phyloP scores from a whole-genome alignment of 2,888 invertebrate species.

The Drosophila niveifrons region DNA sequence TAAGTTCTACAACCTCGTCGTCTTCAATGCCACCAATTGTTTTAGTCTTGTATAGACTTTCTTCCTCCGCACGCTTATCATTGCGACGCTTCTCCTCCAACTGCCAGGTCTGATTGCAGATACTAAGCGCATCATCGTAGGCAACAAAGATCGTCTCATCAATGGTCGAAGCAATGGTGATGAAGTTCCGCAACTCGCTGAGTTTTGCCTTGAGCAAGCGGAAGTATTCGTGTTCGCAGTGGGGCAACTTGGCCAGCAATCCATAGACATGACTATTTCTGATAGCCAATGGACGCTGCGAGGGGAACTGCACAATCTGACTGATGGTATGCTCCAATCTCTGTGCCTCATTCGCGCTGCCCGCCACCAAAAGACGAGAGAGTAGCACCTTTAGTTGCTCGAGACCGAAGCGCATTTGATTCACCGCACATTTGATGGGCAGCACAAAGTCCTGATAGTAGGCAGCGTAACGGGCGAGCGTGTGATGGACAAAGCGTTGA shows the following conservation, averaged over 20 bases:
- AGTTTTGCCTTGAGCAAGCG: slow-evolving; percentile 89
- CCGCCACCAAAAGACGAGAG: slow-evolving; percentile 81
- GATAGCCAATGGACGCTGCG: slow-evolving; percentile 69
- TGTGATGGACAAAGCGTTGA: slow-evolving; percentile 82
- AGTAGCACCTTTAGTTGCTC: slow-evolving; percentile 87
- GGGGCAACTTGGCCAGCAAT: slow-evolving; percentile 75
- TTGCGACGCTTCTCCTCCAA: slow-evolving; percentile 90
- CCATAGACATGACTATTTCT: slow-evolving; percentile 76
- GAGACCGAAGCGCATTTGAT: slow-evolving; percentile 89
- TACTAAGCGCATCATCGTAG: slow-evolving; percentile 87
- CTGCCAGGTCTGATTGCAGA: slow-evolving; percentile 91
- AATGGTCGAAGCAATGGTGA: slow-evolving; percentile 86
- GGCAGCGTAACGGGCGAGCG: slow-evolving; percentile 86
- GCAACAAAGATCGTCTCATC: slow-evolving; percentile 85
- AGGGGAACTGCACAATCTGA: slow-evolving; percentile 82
- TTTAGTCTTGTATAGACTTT: slow-evolving; percentile 91
- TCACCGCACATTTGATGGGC: slow-evolving; percentile 89
- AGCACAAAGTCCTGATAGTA: slow-evolving; percentile 93
- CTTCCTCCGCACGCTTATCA: slow-evolving; percentile 90
- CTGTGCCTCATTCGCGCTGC: slow-evolving; percentile 64
- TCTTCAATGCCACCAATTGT: slow-evolving; percentile 89
- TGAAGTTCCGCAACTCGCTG: slow-evolving; percentile 89
- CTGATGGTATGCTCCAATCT: slow-evolving; percentile 72
- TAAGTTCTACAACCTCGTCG: slow-evolving; percentile 89
- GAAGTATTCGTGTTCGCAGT: slow-evolving; percentile 81